phyloP scores from a whole-genome alignment of 2,888 invertebrate genomes.

The Andrena fulva region DNA sequence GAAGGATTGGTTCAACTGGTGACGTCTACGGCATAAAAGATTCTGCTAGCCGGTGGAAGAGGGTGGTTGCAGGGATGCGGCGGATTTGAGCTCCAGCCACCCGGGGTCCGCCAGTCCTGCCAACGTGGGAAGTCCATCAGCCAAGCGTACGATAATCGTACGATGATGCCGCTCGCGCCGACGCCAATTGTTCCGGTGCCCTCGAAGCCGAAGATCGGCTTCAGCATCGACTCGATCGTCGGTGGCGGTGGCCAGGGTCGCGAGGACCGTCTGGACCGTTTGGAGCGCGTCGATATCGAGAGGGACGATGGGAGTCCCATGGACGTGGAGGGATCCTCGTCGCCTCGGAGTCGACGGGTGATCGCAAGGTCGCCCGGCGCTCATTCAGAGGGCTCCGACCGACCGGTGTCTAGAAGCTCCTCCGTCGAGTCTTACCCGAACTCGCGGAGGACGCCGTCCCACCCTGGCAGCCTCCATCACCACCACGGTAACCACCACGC shows the following conservation, averaged over 20 bases:
- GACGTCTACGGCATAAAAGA: not conserved
- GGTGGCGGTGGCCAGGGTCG: slow-evolving; percentile 88
- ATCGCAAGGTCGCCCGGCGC: slow-evolving; percentile 85
- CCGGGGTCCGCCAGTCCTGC: slow-evolving; percentile 24
- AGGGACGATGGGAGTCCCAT: slow-evolving; percentile 78
- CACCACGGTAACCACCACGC: slow-evolving; percentile 73
- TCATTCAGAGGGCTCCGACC: slow-evolving; percentile 86
- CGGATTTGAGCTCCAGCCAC: slow-evolving; percentile 55
- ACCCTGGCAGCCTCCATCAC: slow-evolving; percentile 75
- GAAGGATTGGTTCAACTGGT: not conserved
- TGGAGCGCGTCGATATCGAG: slow-evolving; percentile 80
- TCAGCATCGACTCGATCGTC: slow-evolving; percentile 97
- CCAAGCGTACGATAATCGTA: slow-evolving; percentile 81
- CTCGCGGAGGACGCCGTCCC: slow-evolving; percentile 77
- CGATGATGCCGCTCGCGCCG: slow-evolving; percentile 98
- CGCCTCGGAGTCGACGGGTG: slow-evolving; percentile 76
- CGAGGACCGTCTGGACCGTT: slow-evolving; percentile 74
- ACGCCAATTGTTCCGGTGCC: slow-evolving; percentile 96
- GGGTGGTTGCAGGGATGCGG: slow-evolving; percentile 59
- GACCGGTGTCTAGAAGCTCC: slow-evolving; percentile 81
- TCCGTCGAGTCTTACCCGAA: slow-evolving; percentile 83
- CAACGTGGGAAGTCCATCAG: slow-evolving; percentile 60
- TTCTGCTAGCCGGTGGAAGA: slow-evolving; percentile 8
- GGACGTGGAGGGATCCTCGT: slow-evolving; percentile 81
- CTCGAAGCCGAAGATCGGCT: slow-evolving; percentile 96